phyloP scores from a whole-genome alignment of 2,797 vertebrate species.

The Carcharodon carcharias region DNA sequence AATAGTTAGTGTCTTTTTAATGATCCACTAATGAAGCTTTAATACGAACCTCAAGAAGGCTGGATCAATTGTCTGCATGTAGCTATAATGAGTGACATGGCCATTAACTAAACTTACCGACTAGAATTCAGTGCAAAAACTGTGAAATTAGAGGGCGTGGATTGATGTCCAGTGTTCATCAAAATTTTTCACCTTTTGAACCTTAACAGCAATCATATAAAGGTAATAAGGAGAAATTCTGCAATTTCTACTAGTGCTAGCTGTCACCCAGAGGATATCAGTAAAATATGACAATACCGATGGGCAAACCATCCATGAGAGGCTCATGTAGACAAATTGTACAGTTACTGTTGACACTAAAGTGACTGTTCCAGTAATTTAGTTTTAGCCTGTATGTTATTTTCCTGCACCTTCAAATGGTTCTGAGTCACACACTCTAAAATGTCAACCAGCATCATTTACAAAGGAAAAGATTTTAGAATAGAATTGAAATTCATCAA shows the following conservation, averaged over 20 bases:
- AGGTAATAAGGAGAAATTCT: neutral
- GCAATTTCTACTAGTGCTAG: neutral
- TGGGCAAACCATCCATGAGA: neutral
- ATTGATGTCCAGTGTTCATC: neutral
- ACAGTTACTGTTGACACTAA: neutral
- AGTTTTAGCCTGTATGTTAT: neutral
- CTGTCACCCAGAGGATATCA: neutral
- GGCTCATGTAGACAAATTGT: neutral
- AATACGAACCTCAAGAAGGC: neutral
- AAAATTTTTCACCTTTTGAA: neutral
- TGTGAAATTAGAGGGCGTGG: too few relatives aligned
- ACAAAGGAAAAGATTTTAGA: conserved; percentile 20
- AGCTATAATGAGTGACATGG: neutral
- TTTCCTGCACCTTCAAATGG: neutral
- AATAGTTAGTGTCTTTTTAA: neutral
- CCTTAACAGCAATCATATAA: neutral
- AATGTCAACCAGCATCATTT: conserved; percentile 25
- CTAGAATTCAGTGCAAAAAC: neutral
- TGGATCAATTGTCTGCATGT: neutral
- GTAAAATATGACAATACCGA: neutral
- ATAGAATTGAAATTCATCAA: conserved; percentile 30
- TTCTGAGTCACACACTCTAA: conserved; percentile 15
- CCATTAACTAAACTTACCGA: neutral
- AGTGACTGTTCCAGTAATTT: neutral
- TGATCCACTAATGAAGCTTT: neutral